phyloP scores from a whole-genome alignment of 2,113 vertebrate genomes.

The Numenius arquata region DNA sequence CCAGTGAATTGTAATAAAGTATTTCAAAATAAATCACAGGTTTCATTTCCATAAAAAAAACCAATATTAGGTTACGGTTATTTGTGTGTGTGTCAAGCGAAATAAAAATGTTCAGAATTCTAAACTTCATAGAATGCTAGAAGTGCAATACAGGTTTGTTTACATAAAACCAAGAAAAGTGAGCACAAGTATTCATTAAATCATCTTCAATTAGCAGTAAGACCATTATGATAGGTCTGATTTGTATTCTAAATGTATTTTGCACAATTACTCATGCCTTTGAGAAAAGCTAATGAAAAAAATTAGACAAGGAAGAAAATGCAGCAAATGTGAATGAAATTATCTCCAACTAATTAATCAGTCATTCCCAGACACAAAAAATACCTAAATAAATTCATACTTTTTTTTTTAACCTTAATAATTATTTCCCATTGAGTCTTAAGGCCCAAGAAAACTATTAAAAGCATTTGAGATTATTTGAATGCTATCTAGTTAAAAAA shows the following conservation, averaged over 20 bases:
- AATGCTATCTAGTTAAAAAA: neutral
- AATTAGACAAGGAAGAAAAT: constrained; percentile 37
- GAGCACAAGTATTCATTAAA: neutral
- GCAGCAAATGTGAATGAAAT: constrained; percentile 38
- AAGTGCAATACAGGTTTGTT: neutral
- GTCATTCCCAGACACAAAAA: constrained; percentile 28
- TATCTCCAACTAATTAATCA: constrained; percentile 58
- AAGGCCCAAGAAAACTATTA: neutral
- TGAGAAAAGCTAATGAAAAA: constrained; percentile 42
- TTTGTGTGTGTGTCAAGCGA: neutral
- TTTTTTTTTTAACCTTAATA: neutral
- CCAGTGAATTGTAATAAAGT: neutral
- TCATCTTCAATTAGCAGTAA: neutral
- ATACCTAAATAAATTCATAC: constrained; percentile 33
- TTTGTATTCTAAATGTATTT: constrained; percentile 35
- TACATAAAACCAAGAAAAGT: neutral
- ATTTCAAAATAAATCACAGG: neutral
- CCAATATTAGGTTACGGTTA: fast-evolving
- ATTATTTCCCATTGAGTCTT: neutral
- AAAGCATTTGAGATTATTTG: neutral
- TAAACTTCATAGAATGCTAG: neutral
- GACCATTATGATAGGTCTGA: neutral
- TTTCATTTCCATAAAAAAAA: neutral
- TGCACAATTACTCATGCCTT: constrained; percentile 26
- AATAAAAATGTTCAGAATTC: neutral